Evolutionary conservation across 1,140 invertebrate genomes (phyloP), one percentile per base, ranked within the genome.

Genomic region (Vanessa atalanta): DNA sequence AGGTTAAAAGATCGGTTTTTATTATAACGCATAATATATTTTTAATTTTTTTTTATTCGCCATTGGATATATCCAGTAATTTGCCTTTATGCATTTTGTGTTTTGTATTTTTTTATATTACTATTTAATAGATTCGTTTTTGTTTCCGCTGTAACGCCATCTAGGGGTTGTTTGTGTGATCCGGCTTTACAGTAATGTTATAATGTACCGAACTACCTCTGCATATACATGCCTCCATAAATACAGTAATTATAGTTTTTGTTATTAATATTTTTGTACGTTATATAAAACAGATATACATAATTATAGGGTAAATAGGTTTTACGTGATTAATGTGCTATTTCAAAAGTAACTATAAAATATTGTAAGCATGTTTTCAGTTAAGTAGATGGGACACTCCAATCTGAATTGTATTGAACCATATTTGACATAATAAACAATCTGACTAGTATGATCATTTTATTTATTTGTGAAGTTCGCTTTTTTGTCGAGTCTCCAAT

Each of bases 181-280:
- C 76, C 50, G 55, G 76, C 79, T 83, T 73, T 80, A 82, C 80
- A 80, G 73, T 80, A 72, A 80, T 82, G 79, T 74, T 81, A 72
- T 75, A 80, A 85, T 79, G 71, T 88, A 89, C 85, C 88, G 84
- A 92, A 82, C 90, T 92, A 92, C 90, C 90, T 92, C 90, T 83
- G 83, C 83, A 81, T 77, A 68, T 78, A 79, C 83, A 88, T 85
- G 90, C 88, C 90, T 90, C 90, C 85, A 86, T 84, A 75, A 80
- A 83, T 85, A 88, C 86, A 88, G 79, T 91, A 82, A 88, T 83
- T 87, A 85, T 90, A 88, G 80, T 81, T 90, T 85, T 90, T 89
- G 83, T 88, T 90, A 85, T 86, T 75, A 73, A 77, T 79, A 79
- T 88, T 88, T 88, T 90, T 88, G 80, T 91, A 89, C 83, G 84